Evolutionary conservation across 2,888 invertebrate genomes (phyloP).

Genomic region (Harpagoxenus sublaevis): DNA sequence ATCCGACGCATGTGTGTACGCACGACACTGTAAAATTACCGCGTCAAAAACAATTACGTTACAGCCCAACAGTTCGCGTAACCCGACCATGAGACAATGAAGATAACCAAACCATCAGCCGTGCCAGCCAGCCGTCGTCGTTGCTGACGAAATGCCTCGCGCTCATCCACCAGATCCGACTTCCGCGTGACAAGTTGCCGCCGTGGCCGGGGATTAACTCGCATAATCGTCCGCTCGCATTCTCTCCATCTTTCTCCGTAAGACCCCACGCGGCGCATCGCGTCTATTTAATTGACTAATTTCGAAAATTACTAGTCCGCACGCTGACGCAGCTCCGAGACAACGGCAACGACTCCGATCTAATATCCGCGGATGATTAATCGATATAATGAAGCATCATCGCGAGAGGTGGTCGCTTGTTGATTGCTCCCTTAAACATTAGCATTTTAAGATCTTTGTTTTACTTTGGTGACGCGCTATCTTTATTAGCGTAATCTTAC

Average conservation of each 20-base stretch:
- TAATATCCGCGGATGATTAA: constrained; percentile 29
- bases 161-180: constrained; percentile 20
- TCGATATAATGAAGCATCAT: constrained; percentile 19
- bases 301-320: constrained; percentile 36
- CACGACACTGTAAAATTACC: constrained; percentile 86
- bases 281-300: constrained; percentile 31
- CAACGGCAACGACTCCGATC: neutral
- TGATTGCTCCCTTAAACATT: constrained; percentile 27
- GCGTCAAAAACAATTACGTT: constrained; percentile 86
- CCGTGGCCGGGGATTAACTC: constrained; percentile 20
- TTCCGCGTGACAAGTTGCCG: constrained; percentile 48
- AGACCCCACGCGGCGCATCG: neutral
- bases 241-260: neutral
- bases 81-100: constrained; percentile 70
- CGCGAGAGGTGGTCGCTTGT: constrained; percentile 10
- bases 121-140: constrained; percentile 49
- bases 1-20: constrained; percentile 81
- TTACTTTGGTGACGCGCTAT: neutral
- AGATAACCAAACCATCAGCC: constrained; percentile 54
- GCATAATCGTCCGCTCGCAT: constrained; percentile 23
- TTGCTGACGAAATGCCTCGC: constrained; percentile 54
- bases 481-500: neutral
- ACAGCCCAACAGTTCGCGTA: constrained; percentile 82
- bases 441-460: constrained; percentile 10
- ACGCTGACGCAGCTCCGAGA: neutral